Evolutionary conservation across 2,888 invertebrate species (phyloP).

Genomic region (Mellilla xanthometata): DNA sequence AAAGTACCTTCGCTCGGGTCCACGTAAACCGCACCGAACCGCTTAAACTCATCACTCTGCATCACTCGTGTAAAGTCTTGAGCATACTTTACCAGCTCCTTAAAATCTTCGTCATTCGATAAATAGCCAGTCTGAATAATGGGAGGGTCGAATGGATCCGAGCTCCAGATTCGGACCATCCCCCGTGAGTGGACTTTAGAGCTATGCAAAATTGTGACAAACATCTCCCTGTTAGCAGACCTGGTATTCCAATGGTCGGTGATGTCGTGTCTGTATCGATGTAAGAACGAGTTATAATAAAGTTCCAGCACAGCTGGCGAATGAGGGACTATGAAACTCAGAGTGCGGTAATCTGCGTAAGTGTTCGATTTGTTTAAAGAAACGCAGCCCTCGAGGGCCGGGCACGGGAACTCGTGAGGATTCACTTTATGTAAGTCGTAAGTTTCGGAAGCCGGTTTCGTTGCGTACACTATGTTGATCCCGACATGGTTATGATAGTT

Average conservation of each 20-base stretch:
- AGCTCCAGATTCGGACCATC: slow-evolving; percentile 73
- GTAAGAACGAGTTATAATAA: neutral
- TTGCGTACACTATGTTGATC: neutral
- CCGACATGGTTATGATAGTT: slow-evolving; percentile 5
- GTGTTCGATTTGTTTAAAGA: slow-evolving; percentile 2
- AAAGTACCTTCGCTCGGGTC: no score
- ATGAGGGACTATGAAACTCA: neutral
- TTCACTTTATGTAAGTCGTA: neutral
- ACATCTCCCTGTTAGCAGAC: neutral
- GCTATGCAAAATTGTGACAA: neutral
- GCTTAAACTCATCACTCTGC: slow-evolving; percentile 57
- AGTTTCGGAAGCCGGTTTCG: neutral
- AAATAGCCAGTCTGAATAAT: slow-evolving; percentile 82
- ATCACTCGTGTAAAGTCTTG: slow-evolving; percentile 43
- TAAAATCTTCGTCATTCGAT: slow-evolving; percentile 66
- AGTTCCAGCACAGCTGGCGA: neutral
- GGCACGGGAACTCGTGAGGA: neutral
- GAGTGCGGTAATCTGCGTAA: neutral
- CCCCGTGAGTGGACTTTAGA: neutral
- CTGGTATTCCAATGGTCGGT: slow-evolving; percentile 1
- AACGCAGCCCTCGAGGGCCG: neutral
- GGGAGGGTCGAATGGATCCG: slow-evolving; percentile 78
- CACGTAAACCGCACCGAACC: slow-evolving; percentile 45
- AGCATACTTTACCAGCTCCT: slow-evolving; percentile 54
- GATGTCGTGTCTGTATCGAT: neutral